A percentile compares a stretch with the other conserved stretches of the same genome.
These are phyloP conservation scores for Orchesellides sinensis DNA, from an alignment of 2,888 invertebrate species.

Conservation along the genomic window DNA sequence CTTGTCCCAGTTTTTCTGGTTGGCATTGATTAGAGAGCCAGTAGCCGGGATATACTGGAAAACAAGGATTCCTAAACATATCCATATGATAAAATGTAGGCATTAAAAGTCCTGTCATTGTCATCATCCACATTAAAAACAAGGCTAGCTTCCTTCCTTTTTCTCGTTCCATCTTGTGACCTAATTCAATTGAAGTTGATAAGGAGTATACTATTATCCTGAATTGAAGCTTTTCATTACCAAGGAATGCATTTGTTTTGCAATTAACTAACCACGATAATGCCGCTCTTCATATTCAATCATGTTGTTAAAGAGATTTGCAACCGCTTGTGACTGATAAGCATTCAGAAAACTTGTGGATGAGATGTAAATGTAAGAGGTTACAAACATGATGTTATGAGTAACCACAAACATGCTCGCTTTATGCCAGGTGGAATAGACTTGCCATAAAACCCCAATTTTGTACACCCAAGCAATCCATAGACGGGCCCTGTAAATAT, in stretches of 20 bases:
- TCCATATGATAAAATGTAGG: constrained; percentile 20
- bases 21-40: constrained; percentile 13
- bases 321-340: not conserved
- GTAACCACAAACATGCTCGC: constrained; percentile 6
- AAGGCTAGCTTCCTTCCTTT: not conserved
- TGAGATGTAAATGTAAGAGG: not conserved
- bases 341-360: not conserved
- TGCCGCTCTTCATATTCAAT: not conserved
- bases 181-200: not conserved
- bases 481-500: not conserved
- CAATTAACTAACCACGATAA: not conserved
- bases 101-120: not conserved
- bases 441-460: not conserved
- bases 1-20: not conserved
- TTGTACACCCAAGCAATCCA: not conserved
- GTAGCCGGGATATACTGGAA: constrained; percentile 22
- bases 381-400: constrained; percentile 13
- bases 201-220: too few relatives aligned
- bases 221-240: too few relatives aligned
- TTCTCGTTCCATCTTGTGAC: not conserved
- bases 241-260: not conserved
- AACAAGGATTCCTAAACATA: constrained; percentile 27
- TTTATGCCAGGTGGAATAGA: not conserved
- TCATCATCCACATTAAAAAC: not conserved
- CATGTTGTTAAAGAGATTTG: not conserved